Conservation (phyloP, 1,140 invertebrate species). For the Lethrus apterus region DNA sequence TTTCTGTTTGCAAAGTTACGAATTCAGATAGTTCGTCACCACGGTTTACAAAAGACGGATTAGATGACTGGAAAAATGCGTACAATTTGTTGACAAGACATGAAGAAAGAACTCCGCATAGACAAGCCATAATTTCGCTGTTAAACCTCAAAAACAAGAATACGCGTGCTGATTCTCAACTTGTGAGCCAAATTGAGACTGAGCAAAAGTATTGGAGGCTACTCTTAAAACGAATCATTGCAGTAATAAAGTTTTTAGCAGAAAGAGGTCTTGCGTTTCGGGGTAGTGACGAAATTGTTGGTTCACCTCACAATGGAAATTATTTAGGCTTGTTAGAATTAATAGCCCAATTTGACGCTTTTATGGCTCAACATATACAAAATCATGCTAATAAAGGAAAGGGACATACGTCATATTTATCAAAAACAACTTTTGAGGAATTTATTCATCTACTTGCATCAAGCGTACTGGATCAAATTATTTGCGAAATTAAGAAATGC, state of each 20-base stretch:
- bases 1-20: conserved; percentile 3
- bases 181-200: too few species aligned
- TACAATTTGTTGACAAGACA: conserved; percentile 14
- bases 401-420: conserved; percentile 33
- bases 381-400: conserved; percentile 31
- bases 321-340: conserved; percentile 28
- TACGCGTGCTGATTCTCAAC: conserved; percentile 11
- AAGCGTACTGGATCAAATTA: too few species aligned
- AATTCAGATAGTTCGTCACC: too few species aligned
- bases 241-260: too few species aligned
- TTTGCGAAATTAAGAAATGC: too few species aligned
- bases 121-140: too few species aligned
- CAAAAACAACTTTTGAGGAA: conserved; percentile 33
- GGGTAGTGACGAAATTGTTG: conserved; percentile 25
- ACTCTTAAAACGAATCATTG: conserved; percentile 3
- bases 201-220: conserved; percentile 1
- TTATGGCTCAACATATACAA: conserved; percentile 33
- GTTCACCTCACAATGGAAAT: conserved; percentile 29
- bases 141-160: too few species aligned
- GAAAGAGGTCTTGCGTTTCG: conserved; percentile 23
- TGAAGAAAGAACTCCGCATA: too few species aligned
- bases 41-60: not conserved
- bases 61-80: conserved; percentile 10
- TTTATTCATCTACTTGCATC: too few species aligned
- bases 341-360: conserved; percentile 30